A percentile compares a stretch with the other conserved stretches of the same genome.
phyloP scores from a whole-genome alignment of 1,140 invertebrate genomes.

The Phthorimaea operculella region DNA sequence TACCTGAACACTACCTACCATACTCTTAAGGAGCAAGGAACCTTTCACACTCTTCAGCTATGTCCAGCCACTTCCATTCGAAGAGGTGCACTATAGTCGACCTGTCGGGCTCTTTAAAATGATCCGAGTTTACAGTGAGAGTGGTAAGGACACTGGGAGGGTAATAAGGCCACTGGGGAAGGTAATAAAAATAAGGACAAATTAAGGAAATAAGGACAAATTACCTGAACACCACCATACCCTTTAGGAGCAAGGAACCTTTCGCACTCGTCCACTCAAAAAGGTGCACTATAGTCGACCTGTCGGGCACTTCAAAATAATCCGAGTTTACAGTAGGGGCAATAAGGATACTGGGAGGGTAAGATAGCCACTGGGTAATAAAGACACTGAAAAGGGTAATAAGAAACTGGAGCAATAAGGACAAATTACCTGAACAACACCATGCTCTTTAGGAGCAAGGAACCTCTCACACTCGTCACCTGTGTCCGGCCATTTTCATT shows the following conservation, averaged over 20 bases:
- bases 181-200: too few relatives aligned
- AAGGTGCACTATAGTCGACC: conserved; percentile 76
- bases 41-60: conserved; percentile 83
- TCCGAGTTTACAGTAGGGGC: too few relatives aligned
- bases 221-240: conserved; percentile 84
- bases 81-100: conserved; percentile 79
- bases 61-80: conserved; percentile 85
- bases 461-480: conserved; percentile 85
- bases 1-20: conserved; percentile 84
- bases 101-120: conserved; percentile 39
- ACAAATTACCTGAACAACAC: conserved; percentile 85
- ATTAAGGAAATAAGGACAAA: too few relatives aligned
- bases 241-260: conserved; percentile 79
- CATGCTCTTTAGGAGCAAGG: conserved; percentile 79
- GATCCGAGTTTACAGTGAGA: too few relatives aligned
- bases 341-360: too few relatives aligned
- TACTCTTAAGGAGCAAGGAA: conserved; percentile 81
- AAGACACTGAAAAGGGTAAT: too few relatives aligned
- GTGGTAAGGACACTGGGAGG: too few relatives aligned
- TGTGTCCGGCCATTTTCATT: conserved; percentile 85
- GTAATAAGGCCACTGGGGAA: too few relatives aligned
- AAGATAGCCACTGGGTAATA: too few relatives aligned
- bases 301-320: too few relatives aligned
- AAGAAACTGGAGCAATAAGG: too few relatives aligned
- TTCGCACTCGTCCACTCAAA: conserved; percentile 92